Percentiles rank a stretch among this genome's conserved stretches.
Evolutionary conservation across 2,113 vertebrate species (phyloP).

Genomic region (Eidolon helvum): DNA sequence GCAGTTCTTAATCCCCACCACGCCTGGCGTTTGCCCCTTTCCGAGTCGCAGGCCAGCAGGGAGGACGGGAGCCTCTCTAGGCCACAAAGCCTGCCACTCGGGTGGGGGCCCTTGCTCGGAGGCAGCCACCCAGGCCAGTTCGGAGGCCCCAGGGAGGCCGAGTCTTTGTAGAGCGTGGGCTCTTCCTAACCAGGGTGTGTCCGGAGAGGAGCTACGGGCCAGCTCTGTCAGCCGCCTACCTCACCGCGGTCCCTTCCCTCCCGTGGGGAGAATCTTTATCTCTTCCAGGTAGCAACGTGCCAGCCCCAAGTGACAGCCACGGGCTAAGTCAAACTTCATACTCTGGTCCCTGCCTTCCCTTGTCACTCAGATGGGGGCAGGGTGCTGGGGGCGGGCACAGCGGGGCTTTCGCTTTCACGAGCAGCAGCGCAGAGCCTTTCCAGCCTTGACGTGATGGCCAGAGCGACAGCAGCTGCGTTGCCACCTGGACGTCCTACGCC

Average conservation of each 20-base stretch:
- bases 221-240: neutral
- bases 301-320: neutral
- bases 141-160: neutral
- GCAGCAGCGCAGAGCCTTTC: neutral
- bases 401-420: neutral
- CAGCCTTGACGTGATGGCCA: neutral
- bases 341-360: neutral
- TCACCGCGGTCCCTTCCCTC: neutral
- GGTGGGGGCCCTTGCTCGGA: neutral
- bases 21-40: neutral
- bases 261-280: neutral
- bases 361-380: neutral
- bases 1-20: fast-evolving
- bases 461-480: neutral
- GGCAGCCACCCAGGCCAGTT: neutral
- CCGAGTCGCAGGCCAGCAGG: neutral
- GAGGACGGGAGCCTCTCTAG: neutral
- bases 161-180: neutral
- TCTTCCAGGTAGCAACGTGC: neutral
- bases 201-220: neutral
- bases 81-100: neutral
- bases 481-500: fast-evolving
- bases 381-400: neutral
- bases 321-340: neutral
- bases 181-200: neutral